These are phyloP conservation scores for Pseudoips prasinana DNA, from an alignment of 2,888 invertebrate genomes.

Conservation along the genomic window DNA sequence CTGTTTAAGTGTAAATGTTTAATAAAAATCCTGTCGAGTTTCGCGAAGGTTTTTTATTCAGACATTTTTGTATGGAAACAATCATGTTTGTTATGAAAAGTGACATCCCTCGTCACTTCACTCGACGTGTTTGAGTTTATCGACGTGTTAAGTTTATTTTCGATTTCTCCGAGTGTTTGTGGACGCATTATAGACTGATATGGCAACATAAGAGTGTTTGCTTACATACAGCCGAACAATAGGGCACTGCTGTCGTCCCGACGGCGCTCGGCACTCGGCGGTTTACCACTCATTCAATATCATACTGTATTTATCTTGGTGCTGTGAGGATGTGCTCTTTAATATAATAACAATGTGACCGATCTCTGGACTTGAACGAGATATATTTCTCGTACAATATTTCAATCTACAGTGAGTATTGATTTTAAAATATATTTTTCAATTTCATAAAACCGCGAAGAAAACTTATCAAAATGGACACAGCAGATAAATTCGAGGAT, in stretches of 20 bases:
- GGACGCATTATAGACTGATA: constrained; percentile 61
- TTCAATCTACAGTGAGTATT: constrained; percentile 22
- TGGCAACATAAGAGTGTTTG: constrained; percentile 70
- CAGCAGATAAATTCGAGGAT: constrained; percentile 36
- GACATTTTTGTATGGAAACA: constrained; percentile 16
- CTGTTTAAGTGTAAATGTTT: constrained; percentile 35
- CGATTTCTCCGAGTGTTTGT: constrained; percentile 56
- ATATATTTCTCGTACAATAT: constrained; percentile 15
- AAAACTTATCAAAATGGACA: constrained; percentile 41
- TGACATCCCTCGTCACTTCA: constrained; percentile 26
- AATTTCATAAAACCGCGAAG: constrained; percentile 4
- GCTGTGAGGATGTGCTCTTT: constrained; percentile 37
- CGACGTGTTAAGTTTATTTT: constrained; percentile 55
- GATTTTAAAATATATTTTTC: constrained; percentile 17
- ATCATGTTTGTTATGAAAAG: constrained; percentile 32
- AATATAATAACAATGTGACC: constrained; percentile 41
- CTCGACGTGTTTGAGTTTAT: constrained; percentile 47
- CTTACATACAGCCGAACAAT: constrained; percentile 62
- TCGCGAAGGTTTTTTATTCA: constrained; percentile 24
- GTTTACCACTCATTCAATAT: constrained; percentile 45
- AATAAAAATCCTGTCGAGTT: constrained; percentile 30
- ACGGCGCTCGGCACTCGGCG: constrained; percentile 20
- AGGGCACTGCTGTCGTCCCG: constrained; percentile 43
- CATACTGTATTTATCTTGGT: constrained; percentile 46
- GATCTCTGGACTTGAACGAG: constrained; percentile 17